Base-by-base conservation (phyloP, 1,140 invertebrate genomes). In the Pseudomyrmex sp. region DNA sequence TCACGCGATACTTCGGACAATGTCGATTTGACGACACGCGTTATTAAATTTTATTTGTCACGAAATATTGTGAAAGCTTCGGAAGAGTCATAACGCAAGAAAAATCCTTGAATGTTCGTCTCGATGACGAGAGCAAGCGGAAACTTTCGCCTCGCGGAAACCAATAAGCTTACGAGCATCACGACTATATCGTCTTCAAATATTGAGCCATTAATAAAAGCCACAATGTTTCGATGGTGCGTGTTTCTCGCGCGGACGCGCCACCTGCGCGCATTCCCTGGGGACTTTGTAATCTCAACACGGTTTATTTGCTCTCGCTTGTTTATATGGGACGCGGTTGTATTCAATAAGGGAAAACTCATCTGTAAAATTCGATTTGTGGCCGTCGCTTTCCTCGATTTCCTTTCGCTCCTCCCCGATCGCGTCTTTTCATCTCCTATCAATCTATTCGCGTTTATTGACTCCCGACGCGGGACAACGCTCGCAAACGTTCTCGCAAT, bases 181-280 rank as follows among this genome's bases (percentile, higher is more conserved):
- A 86, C 86, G 92, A 92, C 91, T 93, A 92, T 91, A 89, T 91
- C 90, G 85, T 93, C 91, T 88, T 93, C 92, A 93, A 93, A 93
- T 92, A 93, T 93, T 93, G 88, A 90, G 84, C 91, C 90, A 93
- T 93, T 93, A 93, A 93, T 93, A 92, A 93, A 93, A 91, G 73
- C 88, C 88, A 90, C 90, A 85, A 79, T 66, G 90, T 90, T 91
- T 92, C 87, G 91, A 92, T 89, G 88, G 89, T 84, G 86, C 85
- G 70, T 86, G 86, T 68, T 85, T 69, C 65, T 89, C 73, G 35
- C 48, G 72, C 83, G 82, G 86, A 89, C 88, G 88, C 92, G 87
- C 92, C 93, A 93, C 93, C 93, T 93, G 93, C 90, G 90, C 83
- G 75, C 58, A 62, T 90, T 91, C 92, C 91, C 92, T 90, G 88